These are phyloP conservation scores for Meteorus cinctellus DNA, from an alignment of 2,888 invertebrate genomes.

Conservation along the genomic window DNA sequence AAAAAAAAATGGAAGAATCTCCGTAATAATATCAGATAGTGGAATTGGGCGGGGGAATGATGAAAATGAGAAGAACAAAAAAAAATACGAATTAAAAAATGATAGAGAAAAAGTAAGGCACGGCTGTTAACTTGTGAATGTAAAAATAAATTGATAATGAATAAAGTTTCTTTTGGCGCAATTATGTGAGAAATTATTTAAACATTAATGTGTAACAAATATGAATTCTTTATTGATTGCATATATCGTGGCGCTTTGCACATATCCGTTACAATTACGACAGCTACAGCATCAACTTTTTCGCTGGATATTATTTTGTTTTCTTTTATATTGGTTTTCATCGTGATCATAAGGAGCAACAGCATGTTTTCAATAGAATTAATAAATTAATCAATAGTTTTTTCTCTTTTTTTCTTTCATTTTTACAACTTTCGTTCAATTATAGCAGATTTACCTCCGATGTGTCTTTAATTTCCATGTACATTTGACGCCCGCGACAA, in stretches of 20 bases:
- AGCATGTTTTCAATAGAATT: conserved; percentile 20
- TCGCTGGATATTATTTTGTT: not conserved
- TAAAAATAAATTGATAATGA: conserved; percentile 31
- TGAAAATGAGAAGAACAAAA: conserved; percentile 18
- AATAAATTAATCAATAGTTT: conserved; percentile 33
- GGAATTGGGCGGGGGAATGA: not conserved
- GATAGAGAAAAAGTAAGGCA: conserved; percentile 5
- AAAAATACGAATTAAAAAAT: conserved; percentile 23
- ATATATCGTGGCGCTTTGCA: conserved; percentile 22
- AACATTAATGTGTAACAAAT: conserved; percentile 30
- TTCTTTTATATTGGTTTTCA: not conserved
- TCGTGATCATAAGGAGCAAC: conserved; percentile 8
- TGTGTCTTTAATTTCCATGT: conserved; percentile 2
- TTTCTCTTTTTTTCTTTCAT: not conserved
- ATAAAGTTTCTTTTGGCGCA: conserved; percentile 41
- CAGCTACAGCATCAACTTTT: not conserved
- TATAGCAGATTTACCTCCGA: conserved; percentile 18
- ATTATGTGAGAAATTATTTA: conserved; percentile 14
- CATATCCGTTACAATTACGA: conserved; percentile 31
- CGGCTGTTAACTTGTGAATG: conserved; percentile 36
- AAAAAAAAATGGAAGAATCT: conserved; percentile 23
- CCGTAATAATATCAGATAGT: conserved; percentile 16
- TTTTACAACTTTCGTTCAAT: not conserved
- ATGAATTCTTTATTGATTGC: conserved; percentile 31
- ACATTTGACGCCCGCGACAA: conserved; percentile 28